phyloP scores from a whole-genome alignment of 2,113 vertebrate genomes.

The Machaerirhynchus nigripectus region DNA sequence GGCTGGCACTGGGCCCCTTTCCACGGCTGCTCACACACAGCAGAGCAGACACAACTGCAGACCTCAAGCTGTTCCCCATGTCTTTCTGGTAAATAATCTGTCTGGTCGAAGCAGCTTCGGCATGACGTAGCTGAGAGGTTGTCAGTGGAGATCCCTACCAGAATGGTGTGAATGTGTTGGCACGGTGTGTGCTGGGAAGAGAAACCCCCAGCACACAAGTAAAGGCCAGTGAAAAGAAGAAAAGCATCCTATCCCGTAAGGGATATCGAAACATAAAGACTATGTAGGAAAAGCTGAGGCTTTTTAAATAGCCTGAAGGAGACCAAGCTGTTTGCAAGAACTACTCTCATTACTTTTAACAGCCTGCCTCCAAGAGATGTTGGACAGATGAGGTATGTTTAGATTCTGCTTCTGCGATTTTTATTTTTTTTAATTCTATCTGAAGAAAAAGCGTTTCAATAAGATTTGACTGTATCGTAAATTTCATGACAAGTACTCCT shows the following conservation, averaged over 20 bases:
- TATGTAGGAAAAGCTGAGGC: background rate
- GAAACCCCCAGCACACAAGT: background rate
- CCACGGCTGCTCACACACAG: background rate
- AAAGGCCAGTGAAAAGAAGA: background rate
- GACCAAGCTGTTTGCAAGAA: background rate
- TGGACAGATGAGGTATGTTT: background rate
- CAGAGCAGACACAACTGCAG: background rate
- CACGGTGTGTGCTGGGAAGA: background rate
- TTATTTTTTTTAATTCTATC: background rate
- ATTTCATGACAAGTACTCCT: background rate
- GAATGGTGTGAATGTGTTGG: background rate
- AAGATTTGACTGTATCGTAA: background rate
- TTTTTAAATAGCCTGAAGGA: background rate
- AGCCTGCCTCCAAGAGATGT: background rate
- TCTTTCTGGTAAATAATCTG: background rate
- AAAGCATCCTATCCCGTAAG: fast-evolving
- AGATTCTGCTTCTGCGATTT: background rate
- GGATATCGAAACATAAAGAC: background rate
- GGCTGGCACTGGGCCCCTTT: background rate
- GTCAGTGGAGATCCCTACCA: background rate
- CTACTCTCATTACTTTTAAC: background rate
- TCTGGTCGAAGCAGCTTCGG: background rate
- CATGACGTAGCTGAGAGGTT: background rate
- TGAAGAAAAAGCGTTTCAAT: background rate
- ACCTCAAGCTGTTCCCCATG: background rate